Evolutionary conservation across 1,140 invertebrate genomes (phyloP), one percentile per base, ranked within the genome.

Genomic region (Drosophila equinoxialis): DNA sequence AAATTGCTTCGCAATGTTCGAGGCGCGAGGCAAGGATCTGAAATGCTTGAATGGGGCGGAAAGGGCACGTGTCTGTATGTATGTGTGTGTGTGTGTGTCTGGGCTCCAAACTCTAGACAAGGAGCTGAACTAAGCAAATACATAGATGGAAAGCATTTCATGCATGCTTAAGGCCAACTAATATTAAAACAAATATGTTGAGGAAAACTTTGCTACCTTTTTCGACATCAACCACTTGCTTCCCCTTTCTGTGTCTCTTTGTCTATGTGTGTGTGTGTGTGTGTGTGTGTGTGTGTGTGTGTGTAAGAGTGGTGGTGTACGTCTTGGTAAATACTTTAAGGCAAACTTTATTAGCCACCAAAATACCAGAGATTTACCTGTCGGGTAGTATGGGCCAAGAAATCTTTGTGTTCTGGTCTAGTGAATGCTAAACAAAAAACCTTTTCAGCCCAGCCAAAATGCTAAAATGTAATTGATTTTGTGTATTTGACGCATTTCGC

Each of bases 161-260:
- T 86, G 72, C 74, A 68, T 79, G 79, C 84, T 57, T 45, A 64
- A 62, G 84, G 78, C 65, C 67, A 79, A 79, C 80, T 84, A 89
- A 89, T 89, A 89, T 84, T 89, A 79, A 89, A 81, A 89, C 71
- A 89, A 89, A 87, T 89, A 89, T 80, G 65, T 66, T 61, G n/a
- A 45, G 37, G 39, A 35, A 62, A 64, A 62, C 77, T 66, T 57
- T 30, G 13, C 57, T 65, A 51, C 45, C 45, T 51, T 51, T 51
- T 20, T 51, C 11, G 17, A 14, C 17, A 10, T 51, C 45, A 23
- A 3, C 6, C 45, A 11, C 8, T 23, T 17, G 10, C 17, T 51
- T 17, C 20, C 45, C 7, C 8, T 51, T 39, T 60, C 65, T 39
- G 64, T 61, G 82, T 82, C 58, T 57, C 45, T 23, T 51, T 0